Evolutionary conservation across 2,797 vertebrate species (phyloP).

Genomic region (Pangasius mekongensis): DNA sequence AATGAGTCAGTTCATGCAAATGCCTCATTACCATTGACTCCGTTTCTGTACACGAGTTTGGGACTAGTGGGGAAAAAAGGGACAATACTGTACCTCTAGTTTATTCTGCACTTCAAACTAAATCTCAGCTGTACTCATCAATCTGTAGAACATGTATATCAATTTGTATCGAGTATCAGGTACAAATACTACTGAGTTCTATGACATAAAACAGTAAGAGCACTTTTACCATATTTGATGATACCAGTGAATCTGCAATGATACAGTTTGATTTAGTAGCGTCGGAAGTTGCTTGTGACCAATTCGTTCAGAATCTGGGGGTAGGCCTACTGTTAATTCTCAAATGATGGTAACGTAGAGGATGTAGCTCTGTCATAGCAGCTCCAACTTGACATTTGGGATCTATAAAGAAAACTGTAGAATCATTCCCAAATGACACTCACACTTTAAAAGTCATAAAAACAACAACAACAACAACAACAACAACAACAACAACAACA

Average conservation of each 20-base stretch:
- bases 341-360: background rate
- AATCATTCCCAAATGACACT: background rate
- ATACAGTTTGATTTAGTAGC: background rate
- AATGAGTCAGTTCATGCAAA: constrained; percentile 14
- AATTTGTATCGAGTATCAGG: background rate
- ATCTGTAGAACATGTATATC: background rate
- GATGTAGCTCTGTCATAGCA: background rate
- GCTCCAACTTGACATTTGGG: background rate
- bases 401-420: background rate
- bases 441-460: background rate
- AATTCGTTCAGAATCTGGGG: background rate
- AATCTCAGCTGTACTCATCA: background rate
- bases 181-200: background rate
- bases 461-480: background rate
- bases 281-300: too few relatives aligned
- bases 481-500: background rate
- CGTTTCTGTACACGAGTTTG: background rate
- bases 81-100: background rate
- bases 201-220: background rate
- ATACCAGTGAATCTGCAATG: background rate
- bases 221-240: background rate
- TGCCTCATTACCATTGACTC: background rate
- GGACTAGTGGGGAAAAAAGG: too few relatives aligned
- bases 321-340: background rate
- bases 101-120: background rate